These are phyloP conservation scores for Cryptocephalus primarius DNA, from an alignment of 2,888 invertebrate genomes.

Conservation along the genomic window DNA sequence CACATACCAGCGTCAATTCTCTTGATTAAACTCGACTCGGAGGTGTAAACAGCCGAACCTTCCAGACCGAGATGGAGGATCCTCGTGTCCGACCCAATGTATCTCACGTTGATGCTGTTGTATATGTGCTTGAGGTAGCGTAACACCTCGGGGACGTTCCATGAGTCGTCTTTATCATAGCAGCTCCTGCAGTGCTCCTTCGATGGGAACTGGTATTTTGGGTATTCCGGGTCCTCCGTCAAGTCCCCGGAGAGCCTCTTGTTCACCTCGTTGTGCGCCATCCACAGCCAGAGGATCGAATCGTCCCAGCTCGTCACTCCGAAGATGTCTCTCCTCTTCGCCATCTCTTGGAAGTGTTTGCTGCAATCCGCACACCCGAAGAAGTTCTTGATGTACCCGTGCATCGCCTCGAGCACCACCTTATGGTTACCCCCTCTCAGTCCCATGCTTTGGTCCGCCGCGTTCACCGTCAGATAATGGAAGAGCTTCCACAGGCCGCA, in stretches of 20 bases:
- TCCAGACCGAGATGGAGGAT: conserved; percentile 24
- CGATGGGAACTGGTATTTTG: conserved; percentile 82
- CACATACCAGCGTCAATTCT: conserved; percentile 35
- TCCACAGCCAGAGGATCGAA: conserved; percentile 86
- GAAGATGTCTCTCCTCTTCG: conserved; percentile 54
- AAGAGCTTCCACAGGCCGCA: conserved; percentile 96
- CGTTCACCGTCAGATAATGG: conserved; percentile 80
- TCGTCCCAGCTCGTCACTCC: conserved; percentile 61
- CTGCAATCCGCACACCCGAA: conserved; percentile 91
- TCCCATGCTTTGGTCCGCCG: conserved; percentile 36
- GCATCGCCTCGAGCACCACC: conserved; percentile 70
- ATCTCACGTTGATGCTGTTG: conserved; percentile 35
- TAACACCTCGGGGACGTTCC: conserved; percentile 54
- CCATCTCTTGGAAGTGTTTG: conserved; percentile 82
- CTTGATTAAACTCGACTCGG: conserved; percentile 16
- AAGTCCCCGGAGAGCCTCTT: conserved; percentile 70
- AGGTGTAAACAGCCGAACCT: conserved; percentile 3
- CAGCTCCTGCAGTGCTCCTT: conserved; percentile 57
- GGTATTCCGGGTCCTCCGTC: conserved; percentile 83
- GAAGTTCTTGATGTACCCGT: conserved; percentile 74
- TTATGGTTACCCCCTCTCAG: conserved; percentile 43
- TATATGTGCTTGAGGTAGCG: conserved; percentile 51
- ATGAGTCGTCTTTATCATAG: conserved; percentile 38
- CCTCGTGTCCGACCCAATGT: conserved; percentile 35
- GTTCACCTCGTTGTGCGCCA: conserved; percentile 88